Evolutionary conservation across 2,888 invertebrate species (phyloP), one percentile per base, ranked within the genome.

Genomic region (Crepidodera aurea): DNA sequence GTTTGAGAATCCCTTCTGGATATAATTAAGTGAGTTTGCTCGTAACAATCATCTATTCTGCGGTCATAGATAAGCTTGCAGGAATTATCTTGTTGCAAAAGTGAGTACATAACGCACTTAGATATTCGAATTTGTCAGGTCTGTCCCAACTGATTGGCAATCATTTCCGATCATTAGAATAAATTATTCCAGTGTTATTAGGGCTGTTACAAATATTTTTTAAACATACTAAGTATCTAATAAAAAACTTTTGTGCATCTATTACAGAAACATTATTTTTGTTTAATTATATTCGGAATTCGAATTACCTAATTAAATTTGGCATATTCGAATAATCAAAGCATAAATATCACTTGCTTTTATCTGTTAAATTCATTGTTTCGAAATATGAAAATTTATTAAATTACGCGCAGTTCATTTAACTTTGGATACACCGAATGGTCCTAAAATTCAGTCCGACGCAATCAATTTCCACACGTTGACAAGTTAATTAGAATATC

Each of bases 261-360:
- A n/a, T 22, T 22, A 22, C 22, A 2, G 22, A 22, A 22, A 22
- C 22, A 22, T 22, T 22, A 6, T 22, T 22, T 22, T 4, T 22
- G 22, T 22, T 4, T 6, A 22, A 22, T 22, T 22, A 22, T 4
- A 22, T 22, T 22, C 22, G 22, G 22, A 22, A 22, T 22, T 22
- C 22, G 22, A 22, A 4, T 4, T 22, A 6, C 22, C 12, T 34
- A 34, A 34, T 34, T 34, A 34, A 34, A 34, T 34, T 34, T 34
- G 13, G 12, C 34, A 34, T 34, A 34, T 34, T 34, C 13, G 34
- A 34, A 34, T 34, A 34, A 34, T 34, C 34, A 34, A 34, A 34
- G 34, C 34, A 34, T 34, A 34, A 34, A 34, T 34, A 34, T 34
- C 34, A 34, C 13, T 13, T 34, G 34, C 34, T 34, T 34, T 34